Percentiles rank a stretch among this genome's conserved stretches.
Conservation (phyloP, 1,140 invertebrate genomes). For the Drosophila eugracilis region DNA sequence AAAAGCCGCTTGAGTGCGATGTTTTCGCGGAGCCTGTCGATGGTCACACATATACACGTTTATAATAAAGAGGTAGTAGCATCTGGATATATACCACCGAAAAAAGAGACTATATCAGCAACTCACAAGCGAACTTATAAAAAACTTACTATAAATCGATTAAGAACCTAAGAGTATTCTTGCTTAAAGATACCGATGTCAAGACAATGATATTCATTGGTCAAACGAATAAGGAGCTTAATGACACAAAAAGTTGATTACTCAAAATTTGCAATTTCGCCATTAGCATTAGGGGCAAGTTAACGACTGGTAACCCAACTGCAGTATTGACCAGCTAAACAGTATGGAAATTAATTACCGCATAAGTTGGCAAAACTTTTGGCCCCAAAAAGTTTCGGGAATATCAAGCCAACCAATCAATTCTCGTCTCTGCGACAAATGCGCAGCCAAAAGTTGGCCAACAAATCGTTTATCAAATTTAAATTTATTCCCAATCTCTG, state of each 20-base stretch:
- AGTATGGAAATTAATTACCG: constrained; percentile 57
- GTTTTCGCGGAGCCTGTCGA: constrained; percentile 16
- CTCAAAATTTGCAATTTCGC: neutral
- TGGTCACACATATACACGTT: neutral
- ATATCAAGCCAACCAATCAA: constrained; percentile 38
- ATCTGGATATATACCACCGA: too few species aligned
- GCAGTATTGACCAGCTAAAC: constrained; percentile 25
- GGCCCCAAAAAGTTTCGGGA: constrained; percentile 1
- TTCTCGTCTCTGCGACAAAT: constrained; percentile 42
- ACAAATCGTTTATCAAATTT: constrained; percentile 75
- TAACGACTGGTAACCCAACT: constrained; percentile 55
- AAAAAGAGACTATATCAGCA: too few species aligned
- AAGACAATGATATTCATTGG: too few species aligned
- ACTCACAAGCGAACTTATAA: too few species aligned
- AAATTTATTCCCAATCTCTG: constrained; percentile 63
- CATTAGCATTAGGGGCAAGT: constrained; percentile 2
- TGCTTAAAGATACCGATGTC: too few species aligned
- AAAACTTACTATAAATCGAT: too few species aligned
- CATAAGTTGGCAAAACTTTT: constrained; percentile 12
- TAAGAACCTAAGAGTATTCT: too few species aligned
- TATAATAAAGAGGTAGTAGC: too few species aligned
- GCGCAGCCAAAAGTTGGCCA: constrained; percentile 40
- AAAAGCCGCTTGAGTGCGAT: constrained; percentile 34
- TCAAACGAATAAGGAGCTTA: constrained; percentile 36
- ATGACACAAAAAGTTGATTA: constrained; percentile 3